phyloP scores from a whole-genome alignment of 2,888 invertebrate species.

The Eustalomyia histrio region DNA sequence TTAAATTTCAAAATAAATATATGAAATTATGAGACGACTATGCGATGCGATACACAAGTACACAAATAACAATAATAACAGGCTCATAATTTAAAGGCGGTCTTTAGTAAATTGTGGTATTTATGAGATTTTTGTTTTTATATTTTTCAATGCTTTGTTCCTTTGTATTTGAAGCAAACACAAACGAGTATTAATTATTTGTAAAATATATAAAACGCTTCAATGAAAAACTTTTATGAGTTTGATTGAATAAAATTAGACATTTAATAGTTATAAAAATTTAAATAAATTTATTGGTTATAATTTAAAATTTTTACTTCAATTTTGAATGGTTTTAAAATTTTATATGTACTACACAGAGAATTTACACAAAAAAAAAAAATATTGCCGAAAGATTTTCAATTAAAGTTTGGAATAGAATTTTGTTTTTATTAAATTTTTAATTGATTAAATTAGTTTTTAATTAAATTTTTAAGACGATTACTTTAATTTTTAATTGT shows the following conservation, averaged over 20 bases:
- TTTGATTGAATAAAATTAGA: constrained; percentile 41
- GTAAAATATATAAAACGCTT: constrained; percentile 21
- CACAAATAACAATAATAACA: not conserved
- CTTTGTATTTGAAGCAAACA: constrained; percentile 7
- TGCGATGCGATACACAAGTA: not conserved
- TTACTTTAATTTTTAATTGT: too few species aligned
- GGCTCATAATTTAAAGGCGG: constrained; percentile 40
- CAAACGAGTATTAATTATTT: constrained; percentile 14
- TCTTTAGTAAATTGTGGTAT: constrained; percentile 31
- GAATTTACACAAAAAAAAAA: too few species aligned
- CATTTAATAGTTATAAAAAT: constrained; percentile 25
- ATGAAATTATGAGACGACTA: not conserved
- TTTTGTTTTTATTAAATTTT: too few species aligned
- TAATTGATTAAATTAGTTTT: too few species aligned
- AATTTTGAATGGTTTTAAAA: not conserved
- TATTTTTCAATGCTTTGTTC: constrained; percentile 26
- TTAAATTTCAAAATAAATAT: constrained; percentile 62
- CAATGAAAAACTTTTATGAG: constrained; percentile 7
- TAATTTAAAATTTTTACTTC: not conserved
- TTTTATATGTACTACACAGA: too few species aligned
- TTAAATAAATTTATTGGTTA: constrained; percentile 11
- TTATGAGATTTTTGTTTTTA: constrained; percentile 42
- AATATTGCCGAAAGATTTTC: too few species aligned
- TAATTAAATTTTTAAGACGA: too few species aligned
- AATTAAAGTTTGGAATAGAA: too few species aligned